These are phyloP conservation scores for Bolinopsis microptera DNA, from an alignment of 37 sponge, comb jelly and placozoan genomes.

Conservation along the genomic window DNA sequence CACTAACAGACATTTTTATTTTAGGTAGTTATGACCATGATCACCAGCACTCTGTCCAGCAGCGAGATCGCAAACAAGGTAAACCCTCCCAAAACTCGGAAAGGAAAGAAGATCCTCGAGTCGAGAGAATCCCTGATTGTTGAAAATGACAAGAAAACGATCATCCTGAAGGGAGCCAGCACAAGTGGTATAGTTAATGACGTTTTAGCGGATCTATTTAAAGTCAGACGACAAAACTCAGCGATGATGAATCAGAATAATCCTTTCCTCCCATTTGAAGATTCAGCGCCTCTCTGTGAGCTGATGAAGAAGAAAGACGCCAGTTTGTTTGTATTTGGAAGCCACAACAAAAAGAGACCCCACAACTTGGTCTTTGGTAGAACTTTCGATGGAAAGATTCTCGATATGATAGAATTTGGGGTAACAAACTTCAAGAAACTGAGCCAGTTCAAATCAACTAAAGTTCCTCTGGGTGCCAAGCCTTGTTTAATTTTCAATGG, in stretches of 20 bases:
- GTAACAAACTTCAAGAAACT: constrained; percentile 72
- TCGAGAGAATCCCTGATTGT: constrained; percentile 77
- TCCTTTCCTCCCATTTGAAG: constrained; percentile 19
- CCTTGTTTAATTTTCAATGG: constrained; percentile 89
- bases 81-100: constrained; percentile 82
- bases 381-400: constrained; percentile 76
- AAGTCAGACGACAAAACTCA: constrained; percentile 63
- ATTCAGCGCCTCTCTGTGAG: constrained; percentile 32
- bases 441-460: constrained; percentile 69
- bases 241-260: background rate
- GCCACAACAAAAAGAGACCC: constrained; percentile 93
- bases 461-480: constrained; percentile 70
- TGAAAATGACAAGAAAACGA: constrained; percentile 81
- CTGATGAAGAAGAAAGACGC: constrained; percentile 81
- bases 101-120: constrained; percentile 77
- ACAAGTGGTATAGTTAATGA: constrained; percentile 82
- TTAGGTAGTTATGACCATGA: background rate
- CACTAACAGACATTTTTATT: background rate
- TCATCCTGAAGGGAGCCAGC: constrained; percentile 82
- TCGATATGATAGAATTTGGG: constrained; percentile 97
- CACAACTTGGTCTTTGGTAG: constrained; percentile 87
- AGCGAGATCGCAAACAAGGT: constrained; percentile 22
- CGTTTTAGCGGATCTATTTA: constrained; percentile 80
- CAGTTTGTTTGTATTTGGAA: constrained; percentile 87
- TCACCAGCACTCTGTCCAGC: no score